phyloP scores from a whole-genome alignment of 2,113 vertebrate genomes.

The Piprites chloris region DNA sequence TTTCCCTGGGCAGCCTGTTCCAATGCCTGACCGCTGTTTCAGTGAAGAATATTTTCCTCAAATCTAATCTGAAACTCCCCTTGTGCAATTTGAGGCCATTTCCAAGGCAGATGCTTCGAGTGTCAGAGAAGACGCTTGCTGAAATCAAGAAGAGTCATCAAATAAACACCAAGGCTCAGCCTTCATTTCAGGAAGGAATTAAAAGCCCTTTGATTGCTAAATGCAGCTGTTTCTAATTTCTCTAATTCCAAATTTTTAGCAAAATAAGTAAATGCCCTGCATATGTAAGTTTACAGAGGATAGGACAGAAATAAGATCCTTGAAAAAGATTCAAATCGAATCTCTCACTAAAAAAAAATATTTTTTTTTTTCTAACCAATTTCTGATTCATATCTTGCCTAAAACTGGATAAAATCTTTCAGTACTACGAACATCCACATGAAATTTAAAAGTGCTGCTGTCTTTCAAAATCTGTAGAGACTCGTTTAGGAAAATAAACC shows the following conservation, averaged over 20 bases:
- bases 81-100: neutral
- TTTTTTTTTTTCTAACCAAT: neutral
- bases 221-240: slow-evolving; percentile 36
- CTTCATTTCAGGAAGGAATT: slow-evolving; percentile 27
- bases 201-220: slow-evolving; percentile 12
- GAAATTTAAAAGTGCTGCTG: neutral
- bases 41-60: neutral
- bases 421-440: neutral
- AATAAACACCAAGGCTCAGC: slow-evolving; percentile 15
- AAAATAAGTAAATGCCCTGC: slow-evolving; percentile 12
- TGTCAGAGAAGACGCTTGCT: neutral
- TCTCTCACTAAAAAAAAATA: neutral
- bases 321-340: neutral
- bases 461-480: neutral
- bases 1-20: neutral
- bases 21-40: neutral
- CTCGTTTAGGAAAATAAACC: neutral
- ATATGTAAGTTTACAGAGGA: neutral
- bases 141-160: neutral
- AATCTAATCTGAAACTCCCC: neutral
- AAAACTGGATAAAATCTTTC: neutral
- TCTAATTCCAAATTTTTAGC: slow-evolving; percentile 14
- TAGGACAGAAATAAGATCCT: slow-evolving; percentile 35
- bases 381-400: neutral
- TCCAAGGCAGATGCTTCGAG: neutral